Conservation (phyloP, 1,140 invertebrate species). For the Diorhabda carinulata region DNA sequence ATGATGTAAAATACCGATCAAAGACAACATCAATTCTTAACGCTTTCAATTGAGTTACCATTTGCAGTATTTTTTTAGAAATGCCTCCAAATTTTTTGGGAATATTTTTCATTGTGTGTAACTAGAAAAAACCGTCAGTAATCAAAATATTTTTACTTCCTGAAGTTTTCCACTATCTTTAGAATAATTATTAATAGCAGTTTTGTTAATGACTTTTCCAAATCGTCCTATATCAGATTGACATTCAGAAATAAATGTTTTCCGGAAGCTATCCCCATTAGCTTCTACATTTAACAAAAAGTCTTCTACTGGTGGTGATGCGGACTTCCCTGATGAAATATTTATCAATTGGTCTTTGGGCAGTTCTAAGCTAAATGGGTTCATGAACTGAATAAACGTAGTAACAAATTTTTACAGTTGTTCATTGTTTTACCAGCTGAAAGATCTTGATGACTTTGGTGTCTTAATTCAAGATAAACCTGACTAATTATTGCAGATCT, state of each 20-base stretch:
- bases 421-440: neutral
- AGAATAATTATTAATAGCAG: neutral
- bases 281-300: conserved; percentile 29
- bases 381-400: neutral
- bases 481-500: conserved; percentile 18
- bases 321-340: conserved; percentile 9
- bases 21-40: conserved; percentile 5
- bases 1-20: conserved; percentile 15
- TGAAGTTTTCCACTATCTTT: neutral
- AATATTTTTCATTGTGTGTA: conserved; percentile 14
- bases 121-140: conserved; percentile 16
- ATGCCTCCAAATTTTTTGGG: conserved; percentile 16
- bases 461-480: conserved; percentile 11
- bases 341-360: conserved; percentile 21
- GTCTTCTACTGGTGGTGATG: conserved; percentile 2
- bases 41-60: conserved; percentile 16
- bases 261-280: conserved; percentile 7
- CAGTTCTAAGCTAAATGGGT: conserved; percentile 3
- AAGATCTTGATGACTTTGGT: neutral
- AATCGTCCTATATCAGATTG: neutral
- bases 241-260: neutral
- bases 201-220: conserved; percentile 1
- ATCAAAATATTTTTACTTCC: conserved; percentile 21
- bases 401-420: neutral
- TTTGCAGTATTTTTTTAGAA: conserved; percentile 14